These are phyloP conservation scores for Tetramorium alpestre DNA, from an alignment of 1,140 invertebrate genomes.

Conservation along the genomic window DNA sequence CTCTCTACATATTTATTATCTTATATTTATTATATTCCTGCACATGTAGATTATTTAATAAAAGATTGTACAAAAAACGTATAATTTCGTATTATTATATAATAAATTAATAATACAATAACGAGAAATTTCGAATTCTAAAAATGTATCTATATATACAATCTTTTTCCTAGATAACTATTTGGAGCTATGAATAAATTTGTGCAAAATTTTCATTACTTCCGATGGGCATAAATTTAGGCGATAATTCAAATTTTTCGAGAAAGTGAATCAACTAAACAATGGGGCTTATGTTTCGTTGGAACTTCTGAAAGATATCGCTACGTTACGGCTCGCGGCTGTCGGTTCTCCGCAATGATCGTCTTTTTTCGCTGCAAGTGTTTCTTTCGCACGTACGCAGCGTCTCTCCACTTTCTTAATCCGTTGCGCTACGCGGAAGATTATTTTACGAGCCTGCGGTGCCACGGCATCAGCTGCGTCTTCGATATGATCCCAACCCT, in stretches of 20 bases:
- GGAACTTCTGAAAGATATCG: slow-evolving; percentile 35
- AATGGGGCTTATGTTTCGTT: slow-evolving; percentile 41
- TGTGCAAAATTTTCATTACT: not conserved
- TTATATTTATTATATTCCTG: not conserved
- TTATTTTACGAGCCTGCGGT: slow-evolving; percentile 80
- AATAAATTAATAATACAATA: not conserved
- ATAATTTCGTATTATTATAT: not conserved
- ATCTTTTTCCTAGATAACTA: not conserved
- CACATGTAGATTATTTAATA: not conserved
- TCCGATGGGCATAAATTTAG: slow-evolving; percentile 24
- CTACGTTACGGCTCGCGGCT: slow-evolving; percentile 28
- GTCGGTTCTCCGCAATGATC: slow-evolving; percentile 9
- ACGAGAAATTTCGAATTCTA: not conserved
- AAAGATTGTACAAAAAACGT: not conserved
- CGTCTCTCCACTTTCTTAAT: slow-evolving; percentile 71
- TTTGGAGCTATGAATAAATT: not conserved
- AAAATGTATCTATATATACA: not conserved
- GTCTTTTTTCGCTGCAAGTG: slow-evolving; percentile 55
- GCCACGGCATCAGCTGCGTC: slow-evolving; percentile 80
- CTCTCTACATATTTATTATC: not conserved
- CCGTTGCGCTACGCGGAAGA: slow-evolving; percentile 68
- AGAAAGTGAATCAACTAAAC: slow-evolving; percentile 16
- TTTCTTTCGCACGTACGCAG: slow-evolving; percentile 27
- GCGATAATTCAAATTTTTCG: not conserved
- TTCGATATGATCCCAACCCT: slow-evolving; percentile 57